Evolutionary conservation across 2,113 vertebrate genomes (phyloP).

Genomic region (Sminthopsis crassicaudata): DNA sequence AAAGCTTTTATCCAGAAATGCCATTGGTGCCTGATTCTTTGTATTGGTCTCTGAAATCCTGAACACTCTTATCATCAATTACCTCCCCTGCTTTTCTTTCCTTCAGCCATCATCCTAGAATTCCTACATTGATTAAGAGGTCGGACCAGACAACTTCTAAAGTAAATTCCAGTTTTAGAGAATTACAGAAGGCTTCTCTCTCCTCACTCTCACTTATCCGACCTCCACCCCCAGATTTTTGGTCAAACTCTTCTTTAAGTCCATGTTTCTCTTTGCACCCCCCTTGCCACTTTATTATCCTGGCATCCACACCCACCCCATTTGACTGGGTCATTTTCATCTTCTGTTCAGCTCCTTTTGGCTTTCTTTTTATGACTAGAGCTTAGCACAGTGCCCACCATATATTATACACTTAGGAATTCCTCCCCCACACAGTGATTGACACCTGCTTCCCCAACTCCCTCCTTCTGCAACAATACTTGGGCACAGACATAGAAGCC

Average conservation of each 20-base stretch:
- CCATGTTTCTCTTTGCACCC: background rate
- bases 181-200: background rate
- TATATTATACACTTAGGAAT: background rate
- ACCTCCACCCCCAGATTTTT: background rate
- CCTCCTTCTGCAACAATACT: background rate
- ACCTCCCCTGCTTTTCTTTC: background rate
- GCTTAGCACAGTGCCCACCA: background rate
- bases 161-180: background rate
- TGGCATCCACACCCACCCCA: background rate
- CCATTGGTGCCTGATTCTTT: conserved; percentile 53
- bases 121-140: conserved; percentile 9
- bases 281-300: background rate
- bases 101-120: background rate
- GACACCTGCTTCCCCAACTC: background rate
- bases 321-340: background rate
- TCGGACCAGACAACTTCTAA: background rate
- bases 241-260: background rate
- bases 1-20: conserved; percentile 14
- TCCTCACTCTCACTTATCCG: background rate
- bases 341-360: background rate
- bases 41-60: conserved; percentile 58
- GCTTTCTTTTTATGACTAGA: background rate
- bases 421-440: background rate
- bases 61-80: conserved; percentile 1
- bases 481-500: background rate